phyloP scores from a whole-genome alignment of 2,113 vertebrate species.

The Equus przewalskii region DNA sequence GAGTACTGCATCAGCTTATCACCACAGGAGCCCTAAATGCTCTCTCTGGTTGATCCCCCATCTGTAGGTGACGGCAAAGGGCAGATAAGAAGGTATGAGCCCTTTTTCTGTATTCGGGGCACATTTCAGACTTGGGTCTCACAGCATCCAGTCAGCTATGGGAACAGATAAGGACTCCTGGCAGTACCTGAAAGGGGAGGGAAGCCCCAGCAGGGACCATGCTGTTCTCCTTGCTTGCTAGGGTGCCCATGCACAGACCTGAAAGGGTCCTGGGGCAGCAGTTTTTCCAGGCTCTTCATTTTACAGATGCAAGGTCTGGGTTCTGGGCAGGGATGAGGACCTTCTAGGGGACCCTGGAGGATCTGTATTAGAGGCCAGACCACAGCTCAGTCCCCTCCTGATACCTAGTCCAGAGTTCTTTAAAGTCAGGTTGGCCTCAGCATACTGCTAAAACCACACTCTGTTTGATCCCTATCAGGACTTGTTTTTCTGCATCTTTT shows the following conservation, averaged over 20 bases:
- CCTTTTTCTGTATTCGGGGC: background rate
- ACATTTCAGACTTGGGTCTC: slow-evolving; percentile 47
- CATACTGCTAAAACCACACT: background rate
- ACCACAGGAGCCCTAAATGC: background rate
- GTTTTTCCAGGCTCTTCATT: slow-evolving; percentile 11
- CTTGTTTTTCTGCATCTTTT: slow-evolving; percentile 28
- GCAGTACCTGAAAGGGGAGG: background rate
- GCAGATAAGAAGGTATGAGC: background rate
- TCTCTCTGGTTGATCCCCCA: background rate
- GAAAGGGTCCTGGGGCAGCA: background rate
- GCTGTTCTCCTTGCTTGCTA: slow-evolving; percentile 23
- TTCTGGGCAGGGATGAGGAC: background rate
- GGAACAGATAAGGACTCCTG: background rate
- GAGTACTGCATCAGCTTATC: background rate
- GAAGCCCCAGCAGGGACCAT: background rate
- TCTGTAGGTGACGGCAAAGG: slow-evolving; percentile 7
- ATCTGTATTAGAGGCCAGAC: background rate
- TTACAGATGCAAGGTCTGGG: background rate
- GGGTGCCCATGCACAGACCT: background rate
- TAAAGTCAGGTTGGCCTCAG: slow-evolving; percentile 20
- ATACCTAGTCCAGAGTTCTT: background rate
- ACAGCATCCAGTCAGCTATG: background rate
- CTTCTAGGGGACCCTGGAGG: background rate
- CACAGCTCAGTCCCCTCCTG: background rate
- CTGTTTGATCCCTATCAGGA: background rate